Conservation (phyloP, 2,113 vertebrate genomes). For the Arenaria interpres region DNA sequence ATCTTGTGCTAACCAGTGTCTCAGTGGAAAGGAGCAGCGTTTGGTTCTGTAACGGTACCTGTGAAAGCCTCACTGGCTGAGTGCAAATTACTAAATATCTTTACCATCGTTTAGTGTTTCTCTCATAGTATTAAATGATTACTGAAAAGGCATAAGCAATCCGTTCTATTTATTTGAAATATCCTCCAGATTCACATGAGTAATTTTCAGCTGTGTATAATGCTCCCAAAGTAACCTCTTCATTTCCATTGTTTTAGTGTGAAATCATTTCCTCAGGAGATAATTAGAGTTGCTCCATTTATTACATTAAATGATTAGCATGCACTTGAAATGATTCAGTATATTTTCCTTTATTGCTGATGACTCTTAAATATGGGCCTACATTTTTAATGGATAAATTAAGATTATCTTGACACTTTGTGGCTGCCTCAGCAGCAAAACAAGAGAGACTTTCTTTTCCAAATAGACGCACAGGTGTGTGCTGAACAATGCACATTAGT, state of each 20-base stretch:
- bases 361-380: conserved; percentile 83
- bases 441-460: conserved; percentile 73
- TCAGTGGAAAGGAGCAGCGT: conserved; percentile 19
- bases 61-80: conserved; percentile 28
- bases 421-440: conserved; percentile 68
- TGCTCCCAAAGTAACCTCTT: conserved; percentile 80
- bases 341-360: conserved; percentile 85
- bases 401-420: conserved; percentile 79
- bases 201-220: conserved; percentile 77
- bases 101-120: conserved; percentile 31
- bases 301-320: conserved; percentile 88
- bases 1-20: conserved; percentile 35
- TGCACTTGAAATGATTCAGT: conserved; percentile 85
- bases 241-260: conserved; percentile 86
- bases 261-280: conserved; percentile 87
- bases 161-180: conserved; percentile 61
- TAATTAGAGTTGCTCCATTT: conserved; percentile 89
- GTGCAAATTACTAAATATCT: conserved; percentile 46
- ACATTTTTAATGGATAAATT: conserved; percentile 81
- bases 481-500: not conserved
- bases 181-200: conserved; percentile 72
- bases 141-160: conserved; percentile 29
- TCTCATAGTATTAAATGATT: conserved; percentile 39
- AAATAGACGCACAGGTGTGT: conserved; percentile 78
- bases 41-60: not conserved